Conservation (phyloP, 1,140 invertebrate genomes). For the Centruroides sculpturatus region DNA sequence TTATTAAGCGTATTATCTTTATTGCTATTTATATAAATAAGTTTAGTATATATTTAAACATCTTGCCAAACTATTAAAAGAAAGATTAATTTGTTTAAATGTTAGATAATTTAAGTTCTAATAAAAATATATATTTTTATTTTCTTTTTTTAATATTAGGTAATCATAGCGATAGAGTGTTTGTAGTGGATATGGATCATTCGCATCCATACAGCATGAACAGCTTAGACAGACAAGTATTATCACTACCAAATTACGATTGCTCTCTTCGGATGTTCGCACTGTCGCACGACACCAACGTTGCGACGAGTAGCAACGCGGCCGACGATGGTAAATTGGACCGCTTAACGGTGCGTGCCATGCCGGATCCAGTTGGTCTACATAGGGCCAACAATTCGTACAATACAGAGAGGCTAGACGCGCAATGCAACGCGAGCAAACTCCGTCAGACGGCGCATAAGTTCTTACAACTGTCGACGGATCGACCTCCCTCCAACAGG, state of each 20-base stretch:
- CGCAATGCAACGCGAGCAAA: constrained; percentile 21
- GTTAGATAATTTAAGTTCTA: too few relatives aligned
- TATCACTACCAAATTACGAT: constrained; percentile 1
- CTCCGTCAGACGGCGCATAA: constrained; percentile 26
- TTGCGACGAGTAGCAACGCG: background rate
- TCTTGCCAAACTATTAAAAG: too few relatives aligned
- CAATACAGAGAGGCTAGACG: constrained; percentile 10
- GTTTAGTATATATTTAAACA: too few relatives aligned
- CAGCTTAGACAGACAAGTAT: constrained; percentile 17
- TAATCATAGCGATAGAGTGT: constrained; percentile 45
- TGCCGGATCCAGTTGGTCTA: constrained; percentile 31
- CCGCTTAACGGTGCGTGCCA: constrained; percentile 36
- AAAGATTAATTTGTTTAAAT: too few relatives aligned
- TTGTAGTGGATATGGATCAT: constrained; percentile 58
- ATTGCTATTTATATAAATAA: too few relatives aligned
- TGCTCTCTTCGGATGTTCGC: background rate
- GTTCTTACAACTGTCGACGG: constrained; percentile 22
- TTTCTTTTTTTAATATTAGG: background rate
- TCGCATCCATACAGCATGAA: constrained; percentile 28
- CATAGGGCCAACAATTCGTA: constrained; percentile 1
- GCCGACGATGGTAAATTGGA: constrained; percentile 1
- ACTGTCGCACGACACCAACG: too few relatives aligned
- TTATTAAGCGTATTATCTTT: too few relatives aligned
- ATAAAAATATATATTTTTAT: too few relatives aligned
- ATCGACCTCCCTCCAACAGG: background rate